Evolutionary conservation across 2,797 vertebrate species (phyloP), one percentile per base, ranked within the genome.

Genomic region (Astyanax mexicanus): DNA sequence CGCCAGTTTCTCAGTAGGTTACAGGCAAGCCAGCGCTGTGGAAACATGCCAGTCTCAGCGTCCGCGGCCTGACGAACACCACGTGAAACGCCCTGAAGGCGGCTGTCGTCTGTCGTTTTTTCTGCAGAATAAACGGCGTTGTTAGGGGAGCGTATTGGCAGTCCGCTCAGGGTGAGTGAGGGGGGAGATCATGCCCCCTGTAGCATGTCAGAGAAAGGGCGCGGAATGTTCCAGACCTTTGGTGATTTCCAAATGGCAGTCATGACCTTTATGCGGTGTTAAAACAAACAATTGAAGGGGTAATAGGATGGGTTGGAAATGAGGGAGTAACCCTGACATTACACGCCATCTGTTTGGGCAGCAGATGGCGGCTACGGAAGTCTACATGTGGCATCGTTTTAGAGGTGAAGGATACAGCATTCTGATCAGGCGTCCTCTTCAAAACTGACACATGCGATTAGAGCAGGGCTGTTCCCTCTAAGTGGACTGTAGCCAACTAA

Each of bases 251-350:
- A 88, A 89, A 89, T 84, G 89, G 85, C 89, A 87, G 90, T 84
- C 83, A 38, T 92, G 93, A 94, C 93, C 92, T 93, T 93, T 93
- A 67, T 58, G 83, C 76, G 79, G 86, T 81, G 77, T 89, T 89
- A 88, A 87, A 87, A 88, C 86, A 92, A 89, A 87, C 89, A 67
- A 81, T 74, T 72, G 77, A 81, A 74, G 91, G 90, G 90, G 90
- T 77, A 79, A 79, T 79, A 76, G 87, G 86, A 84, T 88, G 88
- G 66, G 85, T 84, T 89, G 88, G 87, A 87, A 89, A 90, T 85
- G 86, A 86, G 83, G 85, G 85, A 86, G 85, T 85, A 84, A 82
- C 72, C 51, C 86, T 91, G 90, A 92, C 92, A 90, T 91, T 90
- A 90, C 81, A 47, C 80, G 69, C 92, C 90, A 93, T 93, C 91